phyloP scores from a whole-genome alignment of 2,888 invertebrate species.

The Bugulina stolonifera region DNA sequence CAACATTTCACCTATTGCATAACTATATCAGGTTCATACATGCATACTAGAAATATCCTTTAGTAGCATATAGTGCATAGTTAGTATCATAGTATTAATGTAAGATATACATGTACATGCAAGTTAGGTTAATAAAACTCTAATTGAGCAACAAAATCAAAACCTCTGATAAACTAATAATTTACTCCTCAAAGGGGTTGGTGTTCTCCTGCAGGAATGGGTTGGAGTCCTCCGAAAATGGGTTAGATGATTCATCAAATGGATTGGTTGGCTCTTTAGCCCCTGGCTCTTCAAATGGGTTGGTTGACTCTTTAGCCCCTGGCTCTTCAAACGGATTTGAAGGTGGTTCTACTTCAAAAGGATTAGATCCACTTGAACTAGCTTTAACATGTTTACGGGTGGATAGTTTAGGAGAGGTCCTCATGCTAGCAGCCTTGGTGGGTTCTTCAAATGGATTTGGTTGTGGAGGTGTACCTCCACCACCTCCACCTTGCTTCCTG shows the following conservation, averaged over 20 bases:
- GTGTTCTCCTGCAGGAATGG: neutral
- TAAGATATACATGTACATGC: too few species aligned
- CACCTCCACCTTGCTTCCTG: neutral
- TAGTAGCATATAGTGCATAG: too few species aligned
- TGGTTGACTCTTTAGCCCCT: neutral
- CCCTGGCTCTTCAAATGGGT: neutral
- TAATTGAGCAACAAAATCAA: too few species aligned
- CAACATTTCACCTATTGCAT: too few species aligned
- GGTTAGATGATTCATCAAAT: neutral
- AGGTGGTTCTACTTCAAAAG: neutral
- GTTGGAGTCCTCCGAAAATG: neutral
- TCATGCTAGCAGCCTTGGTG: too few species aligned
- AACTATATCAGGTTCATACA: too few species aligned
- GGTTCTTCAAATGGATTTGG: constrained; percentile 7
- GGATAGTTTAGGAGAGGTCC: too few species aligned
- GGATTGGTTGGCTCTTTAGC: constrained; percentile 1
- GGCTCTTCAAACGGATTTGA: constrained; percentile 12
- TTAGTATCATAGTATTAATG: too few species aligned
- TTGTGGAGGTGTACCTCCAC: neutral
- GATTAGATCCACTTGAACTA: neutral
- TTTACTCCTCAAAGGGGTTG: constrained; percentile 8
- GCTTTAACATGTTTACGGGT: neutral
- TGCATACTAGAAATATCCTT: too few species aligned
- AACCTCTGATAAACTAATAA: neutral
- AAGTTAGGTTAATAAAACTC: too few species aligned